A percentile compares a stretch with the other conserved stretches of the same genome.
Conservation (phyloP, 2,888 invertebrate genomes). For the Eilema depressum region DNA sequence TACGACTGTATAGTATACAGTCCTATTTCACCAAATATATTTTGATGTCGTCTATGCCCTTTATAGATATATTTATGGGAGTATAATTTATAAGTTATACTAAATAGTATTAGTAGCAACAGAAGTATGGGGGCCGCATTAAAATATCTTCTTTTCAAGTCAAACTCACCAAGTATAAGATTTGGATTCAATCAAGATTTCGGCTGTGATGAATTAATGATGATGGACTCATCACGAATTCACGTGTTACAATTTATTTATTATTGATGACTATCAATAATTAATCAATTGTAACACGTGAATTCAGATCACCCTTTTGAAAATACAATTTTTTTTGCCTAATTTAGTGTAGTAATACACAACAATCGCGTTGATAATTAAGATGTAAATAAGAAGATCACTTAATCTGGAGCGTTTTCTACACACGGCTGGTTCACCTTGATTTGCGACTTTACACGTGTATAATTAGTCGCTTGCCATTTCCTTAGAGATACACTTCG, state of each 20-base stretch:
- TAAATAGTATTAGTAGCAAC: too few species aligned
- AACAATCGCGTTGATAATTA: background rate
- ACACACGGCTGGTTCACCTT: constrained; percentile 1
- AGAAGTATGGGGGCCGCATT: too few species aligned
- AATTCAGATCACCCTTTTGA: background rate
- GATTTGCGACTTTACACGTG: background rate
- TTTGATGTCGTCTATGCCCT: too few species aligned
- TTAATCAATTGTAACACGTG: background rate
- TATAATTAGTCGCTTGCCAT: background rate
- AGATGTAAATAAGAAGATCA: background rate
- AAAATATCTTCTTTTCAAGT: background rate
- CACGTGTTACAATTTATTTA: too few species aligned
- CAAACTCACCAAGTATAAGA: background rate
- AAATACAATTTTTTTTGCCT: background rate
- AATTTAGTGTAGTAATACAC: background rate
- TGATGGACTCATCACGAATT: too few species aligned
- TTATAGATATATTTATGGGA: too few species aligned
- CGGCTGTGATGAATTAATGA: too few species aligned
- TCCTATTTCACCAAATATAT: too few species aligned
- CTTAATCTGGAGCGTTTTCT: background rate
- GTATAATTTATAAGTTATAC: too few species aligned
- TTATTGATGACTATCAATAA: too few species aligned
- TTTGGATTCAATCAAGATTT: background rate
- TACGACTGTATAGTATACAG: too few species aligned
- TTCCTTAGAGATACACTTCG: background rate